Conservation (phyloP, 2,113 vertebrate species). For the Tychaedon coryphoeus region DNA sequence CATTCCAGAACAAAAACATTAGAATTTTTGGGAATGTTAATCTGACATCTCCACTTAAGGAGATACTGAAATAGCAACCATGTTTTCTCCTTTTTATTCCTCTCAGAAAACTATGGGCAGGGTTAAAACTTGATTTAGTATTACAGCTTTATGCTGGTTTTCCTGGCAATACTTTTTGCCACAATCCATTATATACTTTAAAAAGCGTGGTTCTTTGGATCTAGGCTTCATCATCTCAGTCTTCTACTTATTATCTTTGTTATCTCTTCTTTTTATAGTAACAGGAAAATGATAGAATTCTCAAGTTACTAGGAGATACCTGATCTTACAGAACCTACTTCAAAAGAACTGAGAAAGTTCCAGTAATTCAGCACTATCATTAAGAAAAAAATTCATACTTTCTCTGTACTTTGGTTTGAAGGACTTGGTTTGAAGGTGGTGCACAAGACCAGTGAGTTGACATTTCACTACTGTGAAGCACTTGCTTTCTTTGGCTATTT, state of each 20-base stretch:
- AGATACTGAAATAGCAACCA: not conserved
- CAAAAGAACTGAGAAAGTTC: not conserved
- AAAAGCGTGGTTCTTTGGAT: not conserved
- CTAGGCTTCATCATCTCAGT: not conserved
- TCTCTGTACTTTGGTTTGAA: not conserved
- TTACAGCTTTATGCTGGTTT: not conserved
- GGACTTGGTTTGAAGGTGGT: not conserved
- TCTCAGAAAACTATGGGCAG: not conserved
- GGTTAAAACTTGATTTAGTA: not conserved
- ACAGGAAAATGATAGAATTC: not conserved
- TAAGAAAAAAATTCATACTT: not conserved
- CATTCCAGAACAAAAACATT: not conserved
- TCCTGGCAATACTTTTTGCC: not conserved
- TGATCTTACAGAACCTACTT: not conserved
- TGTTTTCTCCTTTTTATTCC: not conserved
- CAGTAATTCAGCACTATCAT: not conserved
- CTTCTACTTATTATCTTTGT: not conserved
- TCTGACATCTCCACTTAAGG: not conserved
- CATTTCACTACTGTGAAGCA: not conserved
- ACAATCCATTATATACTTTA: not conserved
- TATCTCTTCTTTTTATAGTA: not conserved
- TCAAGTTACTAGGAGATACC: not conserved
- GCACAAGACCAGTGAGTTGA: not conserved
- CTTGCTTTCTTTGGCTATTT: not conserved
- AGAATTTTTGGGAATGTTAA: not conserved